These are phyloP conservation scores for Ceratotherium simum DNA, from an alignment of 2,113 vertebrate species.

Conservation along the genomic window DNA sequence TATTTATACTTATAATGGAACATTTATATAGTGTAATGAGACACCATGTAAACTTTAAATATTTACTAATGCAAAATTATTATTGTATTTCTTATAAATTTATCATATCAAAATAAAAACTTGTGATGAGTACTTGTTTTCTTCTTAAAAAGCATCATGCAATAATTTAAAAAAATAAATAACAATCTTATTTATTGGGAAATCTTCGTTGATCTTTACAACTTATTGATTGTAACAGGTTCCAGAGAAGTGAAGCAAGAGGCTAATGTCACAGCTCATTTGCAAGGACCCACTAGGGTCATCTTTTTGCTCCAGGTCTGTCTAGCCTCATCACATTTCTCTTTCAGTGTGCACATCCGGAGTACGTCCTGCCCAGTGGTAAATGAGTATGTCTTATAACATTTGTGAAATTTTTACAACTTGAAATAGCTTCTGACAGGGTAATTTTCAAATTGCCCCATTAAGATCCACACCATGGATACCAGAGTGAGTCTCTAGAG, in stretches of 20 bases:
- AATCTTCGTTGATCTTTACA: background rate
- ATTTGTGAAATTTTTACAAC: slow-evolving; percentile 46
- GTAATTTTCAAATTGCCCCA: slow-evolving; percentile 48
- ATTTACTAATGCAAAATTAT: background rate
- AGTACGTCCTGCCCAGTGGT: background rate
- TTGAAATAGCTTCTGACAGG: slow-evolving; percentile 46
- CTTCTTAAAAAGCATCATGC: background rate
- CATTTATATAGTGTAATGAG: background rate
- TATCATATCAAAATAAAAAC: background rate
- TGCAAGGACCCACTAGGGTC: background rate
- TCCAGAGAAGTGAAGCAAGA: background rate
- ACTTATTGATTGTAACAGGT: background rate
- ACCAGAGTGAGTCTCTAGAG: background rate
- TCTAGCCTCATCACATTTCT: background rate
- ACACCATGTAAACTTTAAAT: background rate
- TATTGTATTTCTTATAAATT: background rate
- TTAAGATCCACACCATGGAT: background rate
- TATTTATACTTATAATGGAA: background rate
- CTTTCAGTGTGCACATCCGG: background rate
- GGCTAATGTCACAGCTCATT: background rate
- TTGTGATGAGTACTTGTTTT: background rate
- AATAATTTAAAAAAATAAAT: background rate
- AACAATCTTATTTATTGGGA: background rate
- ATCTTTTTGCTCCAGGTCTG: background rate
- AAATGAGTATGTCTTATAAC: slow-evolving; percentile 42